phyloP scores from a whole-genome alignment of 2,888 invertebrate species.

The Penaeus monodon region DNA sequence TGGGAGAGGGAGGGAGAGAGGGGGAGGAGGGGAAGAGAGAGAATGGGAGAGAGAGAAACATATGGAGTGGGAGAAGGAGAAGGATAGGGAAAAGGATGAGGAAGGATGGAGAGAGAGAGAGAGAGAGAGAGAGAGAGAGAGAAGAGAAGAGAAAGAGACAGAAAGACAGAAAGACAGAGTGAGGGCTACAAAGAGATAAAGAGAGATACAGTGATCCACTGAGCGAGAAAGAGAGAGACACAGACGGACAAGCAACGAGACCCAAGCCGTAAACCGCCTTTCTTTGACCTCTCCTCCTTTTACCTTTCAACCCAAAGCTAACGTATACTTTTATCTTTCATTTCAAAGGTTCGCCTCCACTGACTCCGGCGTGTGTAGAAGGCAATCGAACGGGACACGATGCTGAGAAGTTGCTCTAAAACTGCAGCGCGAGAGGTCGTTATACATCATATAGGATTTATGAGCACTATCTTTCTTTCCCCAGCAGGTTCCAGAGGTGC shows the following conservation, averaged over 20 bases:
- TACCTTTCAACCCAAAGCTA: no score
- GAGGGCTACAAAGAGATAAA: conserved; percentile 1
- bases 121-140: conserved; percentile 1
- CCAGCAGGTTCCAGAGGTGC: no score
- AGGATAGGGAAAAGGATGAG: background rate
- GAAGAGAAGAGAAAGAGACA: background rate
- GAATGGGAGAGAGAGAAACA: background rate
- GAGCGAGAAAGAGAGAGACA: background rate
- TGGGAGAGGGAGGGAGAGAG: background rate
- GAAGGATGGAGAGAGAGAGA: background rate
- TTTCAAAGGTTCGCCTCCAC: no score
- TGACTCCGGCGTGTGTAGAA: no score
- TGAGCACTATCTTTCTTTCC: no score
- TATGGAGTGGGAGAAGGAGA: background rate
- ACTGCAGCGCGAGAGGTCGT: no score
- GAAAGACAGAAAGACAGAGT: background rate
- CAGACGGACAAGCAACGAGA: background rate
- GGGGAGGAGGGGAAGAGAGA: background rate
- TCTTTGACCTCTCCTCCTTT: no score
- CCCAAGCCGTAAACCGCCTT: background rate
- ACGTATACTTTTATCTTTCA: no score
- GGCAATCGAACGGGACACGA: no score
- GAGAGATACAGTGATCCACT: background rate
- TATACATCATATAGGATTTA: no score
- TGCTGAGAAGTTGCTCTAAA: no score